Evolutionary conservation across 2,888 invertebrate species (phyloP).

Genomic region (Tenodera sinensis): DNA sequence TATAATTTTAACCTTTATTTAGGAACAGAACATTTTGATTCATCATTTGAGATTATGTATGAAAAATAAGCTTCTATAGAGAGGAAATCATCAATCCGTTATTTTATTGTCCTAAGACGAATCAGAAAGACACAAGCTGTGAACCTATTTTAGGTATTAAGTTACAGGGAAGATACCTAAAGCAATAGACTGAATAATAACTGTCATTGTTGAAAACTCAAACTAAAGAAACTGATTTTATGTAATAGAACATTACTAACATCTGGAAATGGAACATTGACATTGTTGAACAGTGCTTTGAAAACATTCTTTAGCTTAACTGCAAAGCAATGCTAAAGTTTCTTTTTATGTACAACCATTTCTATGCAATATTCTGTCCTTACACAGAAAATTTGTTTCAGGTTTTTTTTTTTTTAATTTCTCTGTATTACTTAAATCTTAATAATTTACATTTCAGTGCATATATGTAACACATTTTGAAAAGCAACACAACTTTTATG

Average conservation of each 20-base stretch:
- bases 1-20: not conserved
- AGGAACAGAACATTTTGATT: not conserved
- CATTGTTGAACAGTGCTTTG: not conserved
- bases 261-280: not conserved
- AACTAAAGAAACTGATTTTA: not conserved
- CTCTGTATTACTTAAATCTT: not conserved
- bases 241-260: not conserved
- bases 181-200: not conserved
- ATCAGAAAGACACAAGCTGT: not conserved
- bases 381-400: not conserved
- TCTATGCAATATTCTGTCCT: not conserved
- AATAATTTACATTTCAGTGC: not conserved
- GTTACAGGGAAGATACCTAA: not conserved
- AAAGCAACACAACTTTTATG: not conserved
- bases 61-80: too few relatives aligned
- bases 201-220: not conserved
- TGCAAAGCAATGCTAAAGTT: not conserved
- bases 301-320: not conserved
- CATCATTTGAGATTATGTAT: too few relatives aligned
- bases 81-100: not conserved
- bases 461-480: not conserved
- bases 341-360: not conserved
- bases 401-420: not conserved
- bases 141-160: not conserved
- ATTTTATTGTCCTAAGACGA: not conserved